Evolutionary conservation across 1,140 invertebrate species (phyloP).

Genomic region (Trachymyrmex septentrionalis): DNA sequence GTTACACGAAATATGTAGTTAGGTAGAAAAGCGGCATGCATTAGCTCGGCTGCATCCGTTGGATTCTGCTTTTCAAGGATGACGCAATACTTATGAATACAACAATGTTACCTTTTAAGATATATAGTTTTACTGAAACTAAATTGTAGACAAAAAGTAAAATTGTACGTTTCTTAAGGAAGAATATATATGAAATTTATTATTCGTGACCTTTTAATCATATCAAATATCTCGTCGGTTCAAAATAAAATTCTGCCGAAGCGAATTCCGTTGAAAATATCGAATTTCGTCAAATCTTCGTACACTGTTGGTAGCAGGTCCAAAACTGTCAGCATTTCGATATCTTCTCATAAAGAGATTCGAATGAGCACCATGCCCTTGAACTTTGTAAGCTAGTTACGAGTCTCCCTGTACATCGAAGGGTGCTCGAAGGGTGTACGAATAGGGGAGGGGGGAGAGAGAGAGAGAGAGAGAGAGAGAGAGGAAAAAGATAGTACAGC

Average conservation of each 20-base stretch:
- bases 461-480: no score
- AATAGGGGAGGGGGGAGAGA: slow-evolving; percentile 57
- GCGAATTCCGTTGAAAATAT: slow-evolving; percentile 3
- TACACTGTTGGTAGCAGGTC: background rate
- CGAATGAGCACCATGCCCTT: slow-evolving; percentile 2
- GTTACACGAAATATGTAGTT: no score
- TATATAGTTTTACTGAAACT: background rate
- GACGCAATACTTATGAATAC: background rate
- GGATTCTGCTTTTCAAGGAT: background rate
- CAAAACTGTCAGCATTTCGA: background rate
- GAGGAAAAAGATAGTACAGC: slow-evolving; percentile 23
- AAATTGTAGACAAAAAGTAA: background rate
- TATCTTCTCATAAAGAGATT: background rate
- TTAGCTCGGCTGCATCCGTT: background rate
- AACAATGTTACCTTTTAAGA: background rate
- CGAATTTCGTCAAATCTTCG: background rate
- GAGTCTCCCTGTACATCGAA: slow-evolving; percentile 5
- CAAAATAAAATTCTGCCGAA: slow-evolving; percentile 16
- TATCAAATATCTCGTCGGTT: background rate
- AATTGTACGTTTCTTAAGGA: background rate
- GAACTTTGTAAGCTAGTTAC: slow-evolving; percentile 11
- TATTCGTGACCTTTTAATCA: background rate
- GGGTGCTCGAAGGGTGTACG: slow-evolving; percentile 37
- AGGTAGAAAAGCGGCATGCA: background rate
- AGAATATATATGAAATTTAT: background rate